A percentile compares a stretch with the other conserved stretches of the same genome.
phyloP scores from a whole-genome alignment of 2,797 vertebrate genomes.

The Ctenopoma multispine region DNA sequence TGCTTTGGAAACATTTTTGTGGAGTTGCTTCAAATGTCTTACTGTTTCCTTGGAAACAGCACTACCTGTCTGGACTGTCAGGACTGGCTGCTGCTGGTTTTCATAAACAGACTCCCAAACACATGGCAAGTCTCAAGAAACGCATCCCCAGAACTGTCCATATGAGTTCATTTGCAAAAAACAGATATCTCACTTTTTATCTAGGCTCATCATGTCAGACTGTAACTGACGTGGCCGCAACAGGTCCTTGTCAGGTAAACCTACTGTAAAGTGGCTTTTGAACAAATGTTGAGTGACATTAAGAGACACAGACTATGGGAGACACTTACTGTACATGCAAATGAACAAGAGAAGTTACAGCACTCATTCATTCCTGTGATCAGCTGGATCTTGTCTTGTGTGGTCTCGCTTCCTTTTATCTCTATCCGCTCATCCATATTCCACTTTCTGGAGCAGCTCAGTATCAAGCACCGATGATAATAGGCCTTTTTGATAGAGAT shows the following conservation, averaged over 20 bases:
- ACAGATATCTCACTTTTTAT: no score
- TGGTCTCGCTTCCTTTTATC: slow-evolving; percentile 39
- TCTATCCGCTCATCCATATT: slow-evolving; percentile 35
- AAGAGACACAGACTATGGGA: not conserved
- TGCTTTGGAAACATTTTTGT: slow-evolving; percentile 30
- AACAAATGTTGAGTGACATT: not conserved
- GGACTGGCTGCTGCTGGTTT: slow-evolving; percentile 14
- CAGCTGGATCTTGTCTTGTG: slow-evolving; percentile 36
- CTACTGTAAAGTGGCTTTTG: not conserved
- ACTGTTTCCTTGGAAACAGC: slow-evolving; percentile 59
- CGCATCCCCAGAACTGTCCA: not conserved
- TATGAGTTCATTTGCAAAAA: not conserved
- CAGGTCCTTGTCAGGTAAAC: slow-evolving; percentile 10
- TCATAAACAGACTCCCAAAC: slow-evolving; percentile 9
- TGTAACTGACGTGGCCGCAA: not conserved
- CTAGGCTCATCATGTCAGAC: no score
- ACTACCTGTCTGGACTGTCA: slow-evolving; percentile 46
- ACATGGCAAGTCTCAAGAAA: slow-evolving; percentile 6
- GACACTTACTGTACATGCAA: slow-evolving; percentile 23
- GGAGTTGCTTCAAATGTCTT: slow-evolving; percentile 35
- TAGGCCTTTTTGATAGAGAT: slow-evolving; percentile 47
- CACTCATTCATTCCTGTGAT: slow-evolving; percentile 32
- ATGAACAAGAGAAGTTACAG: slow-evolving; percentile 12
- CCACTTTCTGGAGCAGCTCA: slow-evolving; percentile 36
- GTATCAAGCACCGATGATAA: slow-evolving; percentile 44